Evolutionary conservation across 1,140 invertebrate species (phyloP), one percentile per base, ranked within the genome.

Genomic region (Drosophila chauvacae): DNA sequence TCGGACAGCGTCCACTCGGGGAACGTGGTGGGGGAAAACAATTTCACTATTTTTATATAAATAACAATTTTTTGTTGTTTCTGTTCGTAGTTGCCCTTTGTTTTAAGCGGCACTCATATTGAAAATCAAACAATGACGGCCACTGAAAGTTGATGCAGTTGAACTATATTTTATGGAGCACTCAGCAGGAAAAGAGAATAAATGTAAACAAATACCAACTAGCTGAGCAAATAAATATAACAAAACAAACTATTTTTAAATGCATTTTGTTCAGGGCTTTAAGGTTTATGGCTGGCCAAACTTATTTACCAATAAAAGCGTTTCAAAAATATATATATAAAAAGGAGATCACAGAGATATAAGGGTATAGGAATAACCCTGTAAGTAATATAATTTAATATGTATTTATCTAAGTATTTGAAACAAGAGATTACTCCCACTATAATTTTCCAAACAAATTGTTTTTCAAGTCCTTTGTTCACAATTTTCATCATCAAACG

Each of bases 151-250:
- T 72, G 69, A 72, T 72, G 66, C 37, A 51, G 68, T 83, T 80
- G 66, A 83, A 80, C 76, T 66, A 80, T 74, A 88, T 88, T 77
- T 88, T 70, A 83, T 83, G 84, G 80, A 71, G 80, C 68, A 73
- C 55, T 72, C 68, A 73, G 51, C 59, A 30, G 53, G 37, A 57
- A 72, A 47, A n/a, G 30, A 20, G 53, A 41, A 72, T 44, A 72
- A 59, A 72, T 60, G 37, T 41, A 26, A 28, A 42, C 44, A 51
- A 47, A 71, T 33, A 11, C 20, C 39, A 45, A 39, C 61, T 14
- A 55, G 33, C 62, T 42, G 51, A 30, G 35, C 30, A 72, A 59
- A 71, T 50, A 71, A 48, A 60, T 37, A 44, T 9, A 35, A 20
- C 14, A 72, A 35, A 14, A 14, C 7, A 48, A 56, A 28, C 30